phyloP scores from a whole-genome alignment of 2,888 invertebrate species.

The Pristionchus maxplancki region DNA sequence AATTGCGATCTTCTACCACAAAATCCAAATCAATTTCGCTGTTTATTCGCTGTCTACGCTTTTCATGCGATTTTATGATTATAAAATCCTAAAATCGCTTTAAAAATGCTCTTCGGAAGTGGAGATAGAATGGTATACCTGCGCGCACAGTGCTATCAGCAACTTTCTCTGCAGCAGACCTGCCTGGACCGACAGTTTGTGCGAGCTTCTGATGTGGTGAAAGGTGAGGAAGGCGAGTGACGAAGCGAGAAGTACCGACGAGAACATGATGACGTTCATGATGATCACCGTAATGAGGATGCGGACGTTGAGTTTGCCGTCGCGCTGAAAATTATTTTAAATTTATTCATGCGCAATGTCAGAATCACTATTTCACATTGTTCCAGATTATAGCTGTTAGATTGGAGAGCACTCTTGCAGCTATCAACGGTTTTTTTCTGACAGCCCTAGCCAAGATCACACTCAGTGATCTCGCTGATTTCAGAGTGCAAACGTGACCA shows the following conservation, averaged over 20 bases:
- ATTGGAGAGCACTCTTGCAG: no score
- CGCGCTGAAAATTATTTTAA: neutral
- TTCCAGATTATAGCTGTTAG: no score
- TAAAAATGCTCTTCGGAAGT: no score
- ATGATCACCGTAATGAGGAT: neutral
- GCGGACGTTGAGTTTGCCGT: neutral
- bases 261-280: neutral
- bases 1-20: no score
- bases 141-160: neutral
- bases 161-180: neutral
- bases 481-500: no score
- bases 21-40: no score
- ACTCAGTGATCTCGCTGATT: no score
- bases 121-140: neutral
- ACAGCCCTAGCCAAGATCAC: no score
- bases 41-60: no score
- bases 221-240: neutral
- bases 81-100: no score
- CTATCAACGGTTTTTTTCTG: no score
- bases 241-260: neutral
- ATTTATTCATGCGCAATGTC: neutral
- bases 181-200: neutral
- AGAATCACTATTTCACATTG: neutral
- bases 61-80: no score
- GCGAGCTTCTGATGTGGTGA: neutral